phyloP scores from a whole-genome alignment of 2,113 vertebrate genomes.

The Sebastes schlegelii region DNA sequence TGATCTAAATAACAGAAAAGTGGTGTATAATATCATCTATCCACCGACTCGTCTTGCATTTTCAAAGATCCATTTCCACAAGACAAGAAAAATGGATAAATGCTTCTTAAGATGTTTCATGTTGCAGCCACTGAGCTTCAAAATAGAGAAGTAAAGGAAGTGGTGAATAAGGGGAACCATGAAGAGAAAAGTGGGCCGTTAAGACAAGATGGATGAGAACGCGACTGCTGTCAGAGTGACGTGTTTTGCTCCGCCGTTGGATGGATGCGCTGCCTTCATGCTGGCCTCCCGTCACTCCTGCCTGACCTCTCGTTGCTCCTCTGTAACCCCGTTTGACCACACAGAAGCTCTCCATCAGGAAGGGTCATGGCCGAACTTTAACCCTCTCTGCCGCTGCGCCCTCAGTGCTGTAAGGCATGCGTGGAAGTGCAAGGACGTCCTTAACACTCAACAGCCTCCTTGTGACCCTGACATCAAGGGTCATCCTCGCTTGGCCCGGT shows the following conservation, averaged over 20 bases:
- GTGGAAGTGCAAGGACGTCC: conserved; percentile 30
- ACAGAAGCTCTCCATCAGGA: conserved; percentile 70
- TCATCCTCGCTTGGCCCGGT: conserved; percentile 1
- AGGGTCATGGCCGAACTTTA: conserved; percentile 59
- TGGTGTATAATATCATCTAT: not conserved
- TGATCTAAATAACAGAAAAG: conserved; percentile 19
- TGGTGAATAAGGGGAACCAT: not conserved
- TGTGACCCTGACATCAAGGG: conserved; percentile 40
- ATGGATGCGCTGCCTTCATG: conserved; percentile 32
- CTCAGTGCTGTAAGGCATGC: conserved; percentile 6
- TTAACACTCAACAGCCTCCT: conserved; percentile 26
- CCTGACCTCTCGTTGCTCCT: conserved; percentile 42
- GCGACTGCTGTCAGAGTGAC: conserved; percentile 7
- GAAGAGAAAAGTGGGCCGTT: not conserved
- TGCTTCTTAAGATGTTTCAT: not conserved
- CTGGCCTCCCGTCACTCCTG: conserved; percentile 38
- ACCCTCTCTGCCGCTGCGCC: conserved; percentile 18
- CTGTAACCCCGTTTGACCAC: conserved; percentile 70
- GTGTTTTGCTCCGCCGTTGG: not conserved
- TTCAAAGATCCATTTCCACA: not conserved
- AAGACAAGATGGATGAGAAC: conserved; percentile 19
- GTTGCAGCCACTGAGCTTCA: not conserved
- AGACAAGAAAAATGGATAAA: conserved; percentile 13
- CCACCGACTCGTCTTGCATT: not conserved
- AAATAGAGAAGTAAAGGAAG: conserved; percentile 7